These are phyloP conservation scores for Chirona hameri DNA, from an alignment of 2,888 invertebrate genomes.

Conservation along the genomic window DNA sequence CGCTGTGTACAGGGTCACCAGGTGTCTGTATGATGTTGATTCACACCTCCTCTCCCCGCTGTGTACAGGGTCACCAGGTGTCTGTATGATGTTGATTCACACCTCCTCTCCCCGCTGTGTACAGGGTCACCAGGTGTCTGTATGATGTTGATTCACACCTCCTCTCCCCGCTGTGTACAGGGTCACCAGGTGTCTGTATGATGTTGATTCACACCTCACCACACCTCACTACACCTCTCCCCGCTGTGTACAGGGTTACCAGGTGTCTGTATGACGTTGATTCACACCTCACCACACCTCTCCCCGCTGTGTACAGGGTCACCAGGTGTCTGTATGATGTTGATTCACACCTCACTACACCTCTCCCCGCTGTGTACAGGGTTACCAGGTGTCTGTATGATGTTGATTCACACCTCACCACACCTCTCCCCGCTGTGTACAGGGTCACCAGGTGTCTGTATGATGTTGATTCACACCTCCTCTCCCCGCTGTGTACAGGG, in stretches of 20 bases:
- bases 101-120: neutral
- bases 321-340: conserved; percentile 38
- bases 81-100: conserved; percentile 35
- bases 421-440: neutral
- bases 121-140: conserved; percentile 35
- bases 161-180: neutral
- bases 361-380: neutral
- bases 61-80: conserved; percentile 32
- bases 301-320: neutral
- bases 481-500: neutral
- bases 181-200: conserved; percentile 37
- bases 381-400: conserved; percentile 37
- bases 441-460: conserved; percentile 36
- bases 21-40: conserved; percentile 37
- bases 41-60: neutral
- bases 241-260: conserved; percentile 22
- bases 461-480: conserved; percentile 31
- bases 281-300: neutral
- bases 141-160: conserved; percentile 33
- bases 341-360: neutral
- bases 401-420: neutral
- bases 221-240: too few species aligned
- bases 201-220: conserved; percentile 14
- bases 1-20: conserved; percentile 25
- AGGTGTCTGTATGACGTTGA: conserved; percentile 37